Evolutionary conservation across 2,113 vertebrate species (phyloP), one percentile per base, ranked within the genome.

Genomic region (Embiotoca jacksoni): DNA sequence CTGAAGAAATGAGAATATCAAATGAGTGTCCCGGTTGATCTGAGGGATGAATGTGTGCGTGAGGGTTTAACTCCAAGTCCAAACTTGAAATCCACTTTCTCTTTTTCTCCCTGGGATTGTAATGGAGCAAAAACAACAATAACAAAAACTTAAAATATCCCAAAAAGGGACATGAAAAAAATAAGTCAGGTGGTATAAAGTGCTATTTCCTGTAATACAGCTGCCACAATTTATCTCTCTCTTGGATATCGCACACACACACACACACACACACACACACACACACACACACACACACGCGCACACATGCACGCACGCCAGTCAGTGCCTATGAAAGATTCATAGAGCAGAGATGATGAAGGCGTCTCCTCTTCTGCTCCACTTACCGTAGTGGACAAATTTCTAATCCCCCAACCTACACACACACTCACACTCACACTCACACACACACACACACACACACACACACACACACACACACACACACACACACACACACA

Each of bases 301-400:
- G 68, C 54, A 60, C 46, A 54, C n/a, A 72, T 32, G 55, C 54
- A 72, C 46, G 75, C 50, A 70, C 58, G 58, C 62, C 47, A 79
- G 56, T 78, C 70, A 80, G 47, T 62, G 64, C 56, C 77, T 75
- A 89, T 93, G 70, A 91, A 92, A 89, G 73, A 91, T 90, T 91
- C 75, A 86, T 92, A 62, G 71, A 67, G 72, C 49, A 59, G 80
- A 30, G 73, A 83, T 83, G 88, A 89, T 87, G 81, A 89, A 88
- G 87, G 79, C 78, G 46, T 87, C 72, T 82, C 59, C 39, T 84
- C 79, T 85, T 93, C 87, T 89, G 92, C 91, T 92, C 87, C 84
- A 92, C 89, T 92, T 91, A 78, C 67, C 72, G 47, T 39, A 32
- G 65, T 78, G 68, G 69, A 83, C 81, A 81, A 79, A 85, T 76